phyloP scores from a whole-genome alignment of 2,888 invertebrate species.

The Pecten maximus region DNA sequence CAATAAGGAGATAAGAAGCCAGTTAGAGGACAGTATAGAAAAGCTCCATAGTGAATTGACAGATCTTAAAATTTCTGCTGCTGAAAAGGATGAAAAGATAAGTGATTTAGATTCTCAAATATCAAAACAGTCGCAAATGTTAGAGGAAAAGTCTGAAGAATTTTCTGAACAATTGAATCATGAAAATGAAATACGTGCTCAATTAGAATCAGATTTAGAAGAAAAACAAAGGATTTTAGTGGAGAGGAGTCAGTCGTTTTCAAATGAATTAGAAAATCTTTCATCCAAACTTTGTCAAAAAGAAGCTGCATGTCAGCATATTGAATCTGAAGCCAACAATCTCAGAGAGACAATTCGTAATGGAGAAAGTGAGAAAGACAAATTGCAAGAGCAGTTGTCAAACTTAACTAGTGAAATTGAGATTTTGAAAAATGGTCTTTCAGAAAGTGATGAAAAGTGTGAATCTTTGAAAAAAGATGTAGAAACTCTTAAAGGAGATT shows the following conservation, averaged over 20 bases:
- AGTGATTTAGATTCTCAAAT: conserved; percentile 6
- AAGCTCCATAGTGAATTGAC: neutral
- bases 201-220: conserved; percentile 13
- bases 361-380: neutral
- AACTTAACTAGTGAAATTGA: neutral
- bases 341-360: neutral
- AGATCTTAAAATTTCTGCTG: neutral
- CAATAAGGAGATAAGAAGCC: neutral
- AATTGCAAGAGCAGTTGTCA: neutral
- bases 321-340: neutral
- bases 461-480: conserved; percentile 17
- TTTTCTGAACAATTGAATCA: neutral
- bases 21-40: neutral
- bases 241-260: conserved; percentile 11
- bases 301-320: conserved; percentile 4
- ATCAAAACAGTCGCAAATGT: neutral
- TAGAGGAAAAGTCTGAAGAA: neutral
- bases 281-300: conserved; percentile 7
- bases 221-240: neutral
- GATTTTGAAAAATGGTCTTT: conserved; percentile 13
- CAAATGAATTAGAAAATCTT: conserved; percentile 20
- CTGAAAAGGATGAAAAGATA: neutral
- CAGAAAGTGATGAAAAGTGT: conserved; percentile 33
- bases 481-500: conserved; percentile 1
- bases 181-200: neutral